A percentile compares a stretch with the other conserved stretches of the same genome.
Evolutionary conservation across 1,140 invertebrate genomes (phyloP).

Genomic region (Piezodorus guildinii): DNA sequence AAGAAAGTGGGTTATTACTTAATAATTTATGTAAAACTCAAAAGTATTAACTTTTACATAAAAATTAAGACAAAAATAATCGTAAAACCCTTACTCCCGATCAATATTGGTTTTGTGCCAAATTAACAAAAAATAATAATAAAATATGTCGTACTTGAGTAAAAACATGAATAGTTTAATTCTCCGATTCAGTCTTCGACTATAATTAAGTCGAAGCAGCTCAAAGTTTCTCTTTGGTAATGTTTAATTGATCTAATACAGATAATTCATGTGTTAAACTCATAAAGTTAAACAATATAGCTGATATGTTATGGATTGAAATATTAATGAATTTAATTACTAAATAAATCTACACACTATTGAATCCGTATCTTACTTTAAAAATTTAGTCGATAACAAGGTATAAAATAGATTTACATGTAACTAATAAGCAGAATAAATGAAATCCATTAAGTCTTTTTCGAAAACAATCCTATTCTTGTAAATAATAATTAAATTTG

Average conservation of each 20-base stretch:
- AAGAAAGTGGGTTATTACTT: not conserved
- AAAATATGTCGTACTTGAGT: not conserved
- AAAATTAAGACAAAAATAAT: not conserved
- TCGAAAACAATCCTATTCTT: too few species aligned
- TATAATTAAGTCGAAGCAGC: not conserved
- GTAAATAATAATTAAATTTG: too few species aligned
- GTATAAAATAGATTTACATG: conserved; percentile 11
- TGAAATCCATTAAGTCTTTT: too few species aligned
- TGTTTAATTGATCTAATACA: conserved; percentile 1
- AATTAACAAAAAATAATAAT: not conserved
- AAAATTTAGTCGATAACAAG: conserved; percentile 8
- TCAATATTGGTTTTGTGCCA: not conserved
- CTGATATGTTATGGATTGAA: not conserved
- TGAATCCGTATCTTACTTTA: conserved; percentile 7
- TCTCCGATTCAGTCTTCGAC: conserved; percentile 4
- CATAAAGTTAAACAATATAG: not conserved
- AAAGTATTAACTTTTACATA: not conserved
- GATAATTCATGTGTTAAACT: conserved; percentile 1
- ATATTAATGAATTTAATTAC: not conserved
- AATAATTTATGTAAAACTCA: conserved; percentile 1
- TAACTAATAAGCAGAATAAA: conserved; percentile 2
- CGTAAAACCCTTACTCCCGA: not conserved
- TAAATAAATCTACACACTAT: not conserved
- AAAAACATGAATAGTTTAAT: not conserved
- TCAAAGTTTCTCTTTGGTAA: conserved; percentile 10